A percentile compares a stretch with the other conserved stretches of the same genome.
These are phyloP conservation scores for Mustelus asterias DNA, from an alignment of 2,113 vertebrate genomes.

Conservation along the genomic window DNA sequence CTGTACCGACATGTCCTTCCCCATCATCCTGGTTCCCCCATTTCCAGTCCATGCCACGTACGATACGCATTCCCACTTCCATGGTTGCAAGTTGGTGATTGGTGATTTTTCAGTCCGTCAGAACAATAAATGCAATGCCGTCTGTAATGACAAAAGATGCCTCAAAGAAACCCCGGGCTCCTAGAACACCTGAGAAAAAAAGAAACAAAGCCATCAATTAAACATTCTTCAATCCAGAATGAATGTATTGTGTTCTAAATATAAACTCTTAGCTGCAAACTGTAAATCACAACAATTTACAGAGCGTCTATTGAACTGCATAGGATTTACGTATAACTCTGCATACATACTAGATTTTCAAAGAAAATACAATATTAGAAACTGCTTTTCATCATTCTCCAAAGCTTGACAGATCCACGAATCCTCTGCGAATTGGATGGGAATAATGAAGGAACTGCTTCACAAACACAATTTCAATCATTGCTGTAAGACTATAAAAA, in stretches of 20 bases:
- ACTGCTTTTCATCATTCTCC: neutral
- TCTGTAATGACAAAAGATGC: neutral
- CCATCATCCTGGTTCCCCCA: slow-evolving; percentile 92
- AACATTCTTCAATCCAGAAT: neutral
- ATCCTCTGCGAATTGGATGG: neutral
- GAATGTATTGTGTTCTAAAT: neutral
- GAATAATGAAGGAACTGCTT: neutral
- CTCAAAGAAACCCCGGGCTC: neutral
- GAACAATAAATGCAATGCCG: neutral
- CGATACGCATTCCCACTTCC: slow-evolving; percentile 96
- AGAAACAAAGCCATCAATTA: neutral
- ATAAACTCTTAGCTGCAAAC: neutral
- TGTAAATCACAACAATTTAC: neutral
- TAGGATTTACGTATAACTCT: neutral
- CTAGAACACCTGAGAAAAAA: slow-evolving; percentile 1
- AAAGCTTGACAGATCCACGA: neutral
- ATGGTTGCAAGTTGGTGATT: slow-evolving; percentile 58
- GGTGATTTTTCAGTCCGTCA: neutral
- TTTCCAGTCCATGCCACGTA: slow-evolving; percentile 92
- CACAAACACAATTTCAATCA: neutral
- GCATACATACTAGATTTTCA: neutral
- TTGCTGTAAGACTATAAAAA: neutral
- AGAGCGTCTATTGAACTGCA: neutral
- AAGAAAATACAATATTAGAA: slow-evolving; percentile 4
- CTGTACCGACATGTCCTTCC: slow-evolving; percentile 89